These are phyloP conservation scores for Apodemia hepburni DNA, from an alignment of 2,888 invertebrate species.

Conservation along the genomic window DNA sequence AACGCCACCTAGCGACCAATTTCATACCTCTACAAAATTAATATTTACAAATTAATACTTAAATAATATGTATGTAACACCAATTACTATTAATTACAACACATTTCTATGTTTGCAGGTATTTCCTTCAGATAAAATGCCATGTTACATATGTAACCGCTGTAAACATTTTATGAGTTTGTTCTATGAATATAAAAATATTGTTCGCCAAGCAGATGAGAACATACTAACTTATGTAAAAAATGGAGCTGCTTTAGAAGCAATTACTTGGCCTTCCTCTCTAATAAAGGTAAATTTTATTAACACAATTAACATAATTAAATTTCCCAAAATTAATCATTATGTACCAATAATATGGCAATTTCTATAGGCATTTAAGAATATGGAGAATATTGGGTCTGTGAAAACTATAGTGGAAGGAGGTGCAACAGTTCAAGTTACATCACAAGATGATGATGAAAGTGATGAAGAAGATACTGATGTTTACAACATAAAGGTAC, in stretches of 20 bases:
- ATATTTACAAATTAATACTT: background rate
- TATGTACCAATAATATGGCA: background rate
- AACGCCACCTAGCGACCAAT: constrained; percentile 5
- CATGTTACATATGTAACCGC: constrained; percentile 84
- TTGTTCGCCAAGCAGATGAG: constrained; percentile 88
- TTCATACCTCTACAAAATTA: background rate
- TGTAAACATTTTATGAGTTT: constrained; percentile 85
- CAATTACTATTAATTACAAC: background rate
- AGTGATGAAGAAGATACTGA: constrained; percentile 57
- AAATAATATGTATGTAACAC: too few relatives aligned
- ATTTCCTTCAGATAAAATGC: constrained; percentile 86
- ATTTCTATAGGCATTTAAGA: constrained; percentile 34
- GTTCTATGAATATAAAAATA: constrained; percentile 87
- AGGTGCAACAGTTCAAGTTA: constrained; percentile 62
- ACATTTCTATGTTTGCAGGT: constrained; percentile 44
- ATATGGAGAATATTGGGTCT: constrained; percentile 36
- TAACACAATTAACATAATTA: constrained; percentile 4
- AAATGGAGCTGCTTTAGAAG: constrained; percentile 79
- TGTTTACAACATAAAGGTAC: constrained; percentile 65
- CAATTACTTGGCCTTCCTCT: constrained; percentile 67
- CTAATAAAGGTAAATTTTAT: constrained; percentile 55
- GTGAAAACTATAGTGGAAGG: constrained; percentile 57
- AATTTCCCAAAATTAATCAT: background rate
- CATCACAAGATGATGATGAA: constrained; percentile 55
- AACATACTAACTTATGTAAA: constrained; percentile 84